These are phyloP conservation scores for Drosophila funebris DNA, from an alignment of 1,140 invertebrate species.

Conservation along the genomic window DNA sequence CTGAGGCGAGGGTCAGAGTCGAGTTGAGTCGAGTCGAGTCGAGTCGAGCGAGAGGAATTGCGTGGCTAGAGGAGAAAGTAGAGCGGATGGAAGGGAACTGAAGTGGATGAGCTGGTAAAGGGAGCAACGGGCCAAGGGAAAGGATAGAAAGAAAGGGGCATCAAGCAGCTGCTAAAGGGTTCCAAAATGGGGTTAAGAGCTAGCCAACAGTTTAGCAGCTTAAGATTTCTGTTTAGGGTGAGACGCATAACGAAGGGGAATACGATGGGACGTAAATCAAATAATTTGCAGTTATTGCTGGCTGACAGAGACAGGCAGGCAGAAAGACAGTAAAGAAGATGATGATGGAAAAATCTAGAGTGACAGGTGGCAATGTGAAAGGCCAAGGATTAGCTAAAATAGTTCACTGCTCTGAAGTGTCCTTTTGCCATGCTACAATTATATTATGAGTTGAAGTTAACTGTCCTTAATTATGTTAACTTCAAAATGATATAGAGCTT, in stretches of 20 bases:
- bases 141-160: background rate
- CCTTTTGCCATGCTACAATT: background rate
- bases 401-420: background rate
- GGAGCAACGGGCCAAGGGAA: background rate
- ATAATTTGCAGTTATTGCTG: slow-evolving; percentile 30
- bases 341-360: background rate
- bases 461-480: background rate
- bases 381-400: slow-evolving; percentile 8
- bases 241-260: no score
- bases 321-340: background rate
- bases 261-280: slow-evolving; percentile 2
- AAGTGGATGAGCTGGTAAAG: slow-evolving; percentile 7
- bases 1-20: slow-evolving; percentile 18
- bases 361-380: background rate
- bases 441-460: background rate
- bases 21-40: background rate
- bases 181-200: slow-evolving; percentile 52
- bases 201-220: slow-evolving; percentile 53
- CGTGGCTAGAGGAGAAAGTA: no score
- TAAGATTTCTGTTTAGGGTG: slow-evolving; percentile 23
- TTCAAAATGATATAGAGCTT: no score
- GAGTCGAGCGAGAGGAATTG: background rate
- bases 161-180: slow-evolving; percentile 30
- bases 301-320: background rate
- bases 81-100: background rate